These are phyloP conservation scores for Pseudomyrmex gracilis DNA, from an alignment of 1,140 invertebrate genomes.

Conservation along the genomic window DNA sequence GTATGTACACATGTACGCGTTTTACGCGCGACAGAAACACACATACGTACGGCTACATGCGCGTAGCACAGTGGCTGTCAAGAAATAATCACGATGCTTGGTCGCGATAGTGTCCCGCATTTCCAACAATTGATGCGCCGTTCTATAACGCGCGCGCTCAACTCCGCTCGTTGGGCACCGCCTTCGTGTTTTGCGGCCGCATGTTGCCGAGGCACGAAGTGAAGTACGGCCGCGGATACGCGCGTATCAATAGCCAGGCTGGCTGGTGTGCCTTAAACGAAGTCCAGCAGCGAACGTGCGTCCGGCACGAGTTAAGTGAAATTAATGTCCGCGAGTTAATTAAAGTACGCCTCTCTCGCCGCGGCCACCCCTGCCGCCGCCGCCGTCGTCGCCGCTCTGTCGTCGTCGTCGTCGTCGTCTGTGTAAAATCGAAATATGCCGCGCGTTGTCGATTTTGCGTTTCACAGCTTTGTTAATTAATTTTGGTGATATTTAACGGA, in stretches of 20 bases:
- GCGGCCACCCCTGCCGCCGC: neutral
- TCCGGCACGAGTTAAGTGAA: conserved; percentile 56
- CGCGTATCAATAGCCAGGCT: conserved; percentile 50
- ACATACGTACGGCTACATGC: neutral
- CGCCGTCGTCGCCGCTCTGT: neutral
- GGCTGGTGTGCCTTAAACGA: conserved; percentile 38
- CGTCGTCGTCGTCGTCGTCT: conserved; percentile 16
- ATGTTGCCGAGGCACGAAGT: neutral
- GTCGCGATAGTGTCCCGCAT: conserved; percentile 73
- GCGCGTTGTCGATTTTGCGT: conserved; percentile 27
- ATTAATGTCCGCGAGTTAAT: conserved; percentile 60
- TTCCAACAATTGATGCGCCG: conserved; percentile 74
- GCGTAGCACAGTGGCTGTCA: conserved; percentile 72
- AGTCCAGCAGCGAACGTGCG: conserved; percentile 21
- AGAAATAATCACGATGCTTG: conserved; percentile 73
- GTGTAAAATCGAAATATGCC: conserved; percentile 34
- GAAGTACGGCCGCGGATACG: conserved; percentile 32
- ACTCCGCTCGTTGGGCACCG: conserved; percentile 47
- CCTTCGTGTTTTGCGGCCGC: conserved; percentile 65
- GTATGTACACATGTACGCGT: conserved; percentile 32
- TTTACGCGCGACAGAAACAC: conserved; percentile 36
- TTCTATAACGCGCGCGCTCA: conserved; percentile 53
- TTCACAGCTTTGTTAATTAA: conserved; percentile 58
- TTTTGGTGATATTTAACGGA: conserved; percentile 55
- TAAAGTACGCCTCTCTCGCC: conserved; percentile 44